Evolutionary conservation across 2,888 invertebrate genomes (phyloP).

Genomic region (Macrosiphum euphorbiae): DNA sequence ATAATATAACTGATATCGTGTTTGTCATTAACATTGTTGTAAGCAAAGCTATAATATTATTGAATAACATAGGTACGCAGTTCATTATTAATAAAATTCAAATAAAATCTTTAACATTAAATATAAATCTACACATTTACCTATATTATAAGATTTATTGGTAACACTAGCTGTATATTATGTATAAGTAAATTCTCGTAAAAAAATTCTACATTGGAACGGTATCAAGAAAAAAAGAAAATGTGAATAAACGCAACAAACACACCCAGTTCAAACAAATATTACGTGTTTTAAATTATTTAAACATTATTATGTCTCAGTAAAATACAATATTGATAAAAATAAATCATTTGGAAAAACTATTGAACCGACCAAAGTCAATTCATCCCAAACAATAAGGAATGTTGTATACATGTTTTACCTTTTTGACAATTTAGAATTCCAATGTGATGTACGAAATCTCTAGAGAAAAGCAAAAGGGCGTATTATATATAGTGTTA

Average conservation of each 20-base stretch:
- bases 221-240: not conserved
- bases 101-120: not conserved
- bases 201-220: not conserved
- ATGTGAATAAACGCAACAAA: not conserved
- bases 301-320: not conserved
- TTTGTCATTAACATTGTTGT: not conserved
- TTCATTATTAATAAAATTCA: not conserved
- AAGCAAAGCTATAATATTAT: not conserved
- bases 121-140: not conserved
- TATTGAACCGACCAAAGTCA: not conserved
- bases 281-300: not conserved
- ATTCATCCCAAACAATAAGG: not conserved
- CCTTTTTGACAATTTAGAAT: conserved; percentile 9
- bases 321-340: not conserved
- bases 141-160: not conserved
- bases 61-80: not conserved
- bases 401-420: not conserved
- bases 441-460: conserved; percentile 9
- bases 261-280: not conserved
- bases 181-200: not conserved
- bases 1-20: not conserved
- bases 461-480: not conserved
- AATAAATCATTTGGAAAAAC: not conserved
- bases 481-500: conserved; percentile 2
- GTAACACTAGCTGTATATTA: not conserved